Evolutionary conservation across 2,113 vertebrate genomes (phyloP).

Genomic region (Aegotheles bennettii): DNA sequence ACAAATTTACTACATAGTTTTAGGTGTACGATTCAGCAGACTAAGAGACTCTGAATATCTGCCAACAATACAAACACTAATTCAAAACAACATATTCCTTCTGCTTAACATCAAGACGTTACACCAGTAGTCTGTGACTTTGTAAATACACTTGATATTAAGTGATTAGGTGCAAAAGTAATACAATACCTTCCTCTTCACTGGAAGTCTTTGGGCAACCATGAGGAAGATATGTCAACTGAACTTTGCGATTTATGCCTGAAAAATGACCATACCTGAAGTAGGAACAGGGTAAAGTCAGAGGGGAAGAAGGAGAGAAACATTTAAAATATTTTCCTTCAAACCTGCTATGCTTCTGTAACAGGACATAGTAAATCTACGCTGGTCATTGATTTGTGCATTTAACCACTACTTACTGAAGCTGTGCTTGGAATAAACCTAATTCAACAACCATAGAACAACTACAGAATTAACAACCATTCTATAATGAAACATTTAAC

Average conservation of each 20-base stretch:
- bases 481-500: not conserved
- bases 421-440: not conserved
- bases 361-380: not conserved
- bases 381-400: not conserved
- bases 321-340: not conserved
- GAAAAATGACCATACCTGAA: conserved; percentile 91
- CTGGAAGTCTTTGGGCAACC: conserved; percentile 90
- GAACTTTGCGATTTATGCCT: conserved; percentile 91
- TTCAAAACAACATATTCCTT: not conserved
- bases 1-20: not conserved
- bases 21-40: not conserved
- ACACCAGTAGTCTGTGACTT: not conserved
- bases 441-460: not conserved
- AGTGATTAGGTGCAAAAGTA: not conserved
- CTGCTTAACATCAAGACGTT: not conserved
- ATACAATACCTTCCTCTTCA: conserved; percentile 86
- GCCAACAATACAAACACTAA: not conserved
- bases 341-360: not conserved
- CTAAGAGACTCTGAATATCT: not conserved
- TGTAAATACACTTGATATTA: not conserved
- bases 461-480: not conserved
- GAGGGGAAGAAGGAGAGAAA: not conserved
- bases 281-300: not conserved
- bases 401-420: not conserved
- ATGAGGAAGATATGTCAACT: conserved; percentile 89